phyloP scores from a whole-genome alignment of 2,113 vertebrate genomes.

The Balaeniceps rex region DNA sequence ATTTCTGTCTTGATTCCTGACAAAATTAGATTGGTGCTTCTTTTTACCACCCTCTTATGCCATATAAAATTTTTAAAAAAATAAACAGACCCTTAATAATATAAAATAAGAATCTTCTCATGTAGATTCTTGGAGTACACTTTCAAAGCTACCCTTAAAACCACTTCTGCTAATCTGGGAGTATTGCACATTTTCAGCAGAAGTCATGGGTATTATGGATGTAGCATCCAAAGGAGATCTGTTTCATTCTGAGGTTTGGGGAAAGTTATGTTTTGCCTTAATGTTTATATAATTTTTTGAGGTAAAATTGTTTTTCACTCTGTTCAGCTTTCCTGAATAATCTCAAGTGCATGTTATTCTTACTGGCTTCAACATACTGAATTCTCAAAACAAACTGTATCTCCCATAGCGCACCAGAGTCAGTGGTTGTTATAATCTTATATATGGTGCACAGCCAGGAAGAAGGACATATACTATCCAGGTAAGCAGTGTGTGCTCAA shows the following conservation, averaged over 20 bases:
- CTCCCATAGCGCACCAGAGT: neutral
- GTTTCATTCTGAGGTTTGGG: neutral
- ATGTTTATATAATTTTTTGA: neutral
- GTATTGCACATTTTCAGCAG: neutral
- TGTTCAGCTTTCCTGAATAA: neutral
- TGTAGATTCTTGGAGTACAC: neutral
- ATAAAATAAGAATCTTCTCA: neutral
- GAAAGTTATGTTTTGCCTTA: neutral
- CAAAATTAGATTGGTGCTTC: neutral
- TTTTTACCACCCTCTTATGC: neutral
- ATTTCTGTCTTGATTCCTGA: neutral
- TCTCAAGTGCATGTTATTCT: neutral
- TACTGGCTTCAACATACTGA: rapidly evolving
- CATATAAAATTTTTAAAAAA: neutral
- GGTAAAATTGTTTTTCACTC: neutral
- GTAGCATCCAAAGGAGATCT: neutral
- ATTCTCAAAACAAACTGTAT: neutral
- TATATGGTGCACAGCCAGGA: neutral
- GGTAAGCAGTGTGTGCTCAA: neutral
- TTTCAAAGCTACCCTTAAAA: neutral
- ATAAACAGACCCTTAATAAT: neutral
- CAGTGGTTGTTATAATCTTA: neutral
- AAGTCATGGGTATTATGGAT: neutral
- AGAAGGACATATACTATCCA: neutral
- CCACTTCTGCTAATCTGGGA: neutral